These are phyloP conservation scores for Eospalax fontanierii DNA, from an alignment of 2,797 vertebrate species.

Conservation along the genomic window DNA sequence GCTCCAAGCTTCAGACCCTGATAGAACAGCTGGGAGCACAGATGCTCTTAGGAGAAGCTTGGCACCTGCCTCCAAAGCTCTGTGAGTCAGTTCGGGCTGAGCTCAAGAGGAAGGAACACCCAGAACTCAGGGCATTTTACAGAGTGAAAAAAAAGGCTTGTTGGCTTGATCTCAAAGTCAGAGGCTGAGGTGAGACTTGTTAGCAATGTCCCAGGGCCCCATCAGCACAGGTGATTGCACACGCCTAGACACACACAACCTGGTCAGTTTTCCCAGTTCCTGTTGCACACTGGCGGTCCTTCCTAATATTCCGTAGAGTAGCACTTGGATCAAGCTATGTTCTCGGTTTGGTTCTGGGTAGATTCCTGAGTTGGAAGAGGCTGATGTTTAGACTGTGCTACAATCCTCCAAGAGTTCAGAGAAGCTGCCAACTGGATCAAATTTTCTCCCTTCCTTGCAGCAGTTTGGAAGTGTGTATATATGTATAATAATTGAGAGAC, in stretches of 20 bases:
- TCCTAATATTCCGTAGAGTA: not conserved
- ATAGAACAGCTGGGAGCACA: not conserved
- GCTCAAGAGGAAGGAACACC: not conserved
- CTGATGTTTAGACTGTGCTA: not conserved
- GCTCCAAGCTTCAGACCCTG: not conserved
- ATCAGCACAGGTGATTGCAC: not conserved
- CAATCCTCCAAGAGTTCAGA: slow-evolving; percentile 36
- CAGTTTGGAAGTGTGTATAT: slow-evolving; percentile 18
- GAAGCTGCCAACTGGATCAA: not conserved
- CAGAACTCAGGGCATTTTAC: not conserved
- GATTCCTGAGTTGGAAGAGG: not conserved
- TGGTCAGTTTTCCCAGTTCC: not conserved
- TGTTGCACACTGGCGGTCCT: not conserved
- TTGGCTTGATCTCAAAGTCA: not conserved
- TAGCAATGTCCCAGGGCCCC: no score
- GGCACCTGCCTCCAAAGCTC: not conserved
- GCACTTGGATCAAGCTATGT: not conserved
- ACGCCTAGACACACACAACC: not conserved
- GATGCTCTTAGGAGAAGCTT: not conserved
- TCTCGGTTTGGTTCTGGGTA: not conserved
- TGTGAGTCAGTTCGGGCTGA: not conserved
- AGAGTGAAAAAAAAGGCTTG: not conserved
- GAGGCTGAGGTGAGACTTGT: not conserved
- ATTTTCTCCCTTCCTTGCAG: not conserved
- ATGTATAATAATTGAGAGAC: not conserved